Conservation (phyloP, 1,140 invertebrate genomes). For the Eumaeus atala region DNA sequence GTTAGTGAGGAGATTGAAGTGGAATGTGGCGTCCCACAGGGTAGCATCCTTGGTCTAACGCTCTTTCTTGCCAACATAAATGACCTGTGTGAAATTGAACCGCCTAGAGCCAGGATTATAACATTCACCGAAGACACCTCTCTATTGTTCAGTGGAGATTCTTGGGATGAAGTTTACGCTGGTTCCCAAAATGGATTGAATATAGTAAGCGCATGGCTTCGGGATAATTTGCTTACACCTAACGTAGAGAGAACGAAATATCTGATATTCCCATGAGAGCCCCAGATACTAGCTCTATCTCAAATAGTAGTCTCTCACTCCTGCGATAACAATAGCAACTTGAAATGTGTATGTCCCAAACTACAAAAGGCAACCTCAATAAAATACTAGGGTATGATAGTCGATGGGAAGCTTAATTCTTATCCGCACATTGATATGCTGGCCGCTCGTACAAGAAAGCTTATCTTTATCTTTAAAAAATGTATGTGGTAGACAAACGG, state of each 20-base stretch:
- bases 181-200: background rate
- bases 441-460: constrained; percentile 5
- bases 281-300: background rate
- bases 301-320: background rate
- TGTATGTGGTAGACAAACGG: background rate
- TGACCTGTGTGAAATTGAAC: background rate
- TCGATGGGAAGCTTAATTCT: constrained; percentile 2
- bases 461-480: constrained; percentile 1
- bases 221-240: no score
- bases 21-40: background rate
- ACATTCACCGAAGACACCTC: constrained; percentile 16
- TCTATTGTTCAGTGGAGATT: constrained; percentile 9
- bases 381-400: constrained; percentile 10
- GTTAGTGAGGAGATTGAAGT: background rate
- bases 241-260: no score
- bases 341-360: background rate
- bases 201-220: no score
- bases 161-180: constrained; percentile 4
- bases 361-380: background rate
- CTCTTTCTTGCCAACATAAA: constrained; percentile 12
- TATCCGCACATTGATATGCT: constrained; percentile 4
- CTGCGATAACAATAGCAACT: background rate
- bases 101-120: constrained; percentile 5
- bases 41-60: background rate
- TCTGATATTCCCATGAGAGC: background rate